Evolutionary conservation across 2,888 invertebrate genomes (phyloP).

Genomic region (Eilema depressum): DNA sequence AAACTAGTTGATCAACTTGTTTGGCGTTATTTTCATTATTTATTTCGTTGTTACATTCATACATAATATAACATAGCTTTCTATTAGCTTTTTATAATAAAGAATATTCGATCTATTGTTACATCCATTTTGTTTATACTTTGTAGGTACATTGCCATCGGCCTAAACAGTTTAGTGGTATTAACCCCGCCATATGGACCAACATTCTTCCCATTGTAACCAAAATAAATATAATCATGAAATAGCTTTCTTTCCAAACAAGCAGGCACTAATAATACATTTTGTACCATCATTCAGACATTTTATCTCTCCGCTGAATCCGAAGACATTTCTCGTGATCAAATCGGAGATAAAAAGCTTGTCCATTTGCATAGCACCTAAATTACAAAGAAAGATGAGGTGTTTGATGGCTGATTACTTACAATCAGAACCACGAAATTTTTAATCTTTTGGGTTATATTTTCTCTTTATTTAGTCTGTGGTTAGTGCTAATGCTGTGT

Average conservation of each 20-base stretch:
- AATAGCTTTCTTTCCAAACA: conserved; percentile 49
- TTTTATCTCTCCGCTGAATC: conserved; percentile 58
- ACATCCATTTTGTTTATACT: neutral
- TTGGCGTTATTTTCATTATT: neutral
- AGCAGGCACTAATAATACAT: conserved; percentile 49
- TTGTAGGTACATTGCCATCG: neutral
- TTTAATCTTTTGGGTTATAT: conserved; percentile 37
- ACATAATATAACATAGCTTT: neutral
- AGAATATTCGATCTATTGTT: neutral
- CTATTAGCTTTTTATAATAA: neutral
- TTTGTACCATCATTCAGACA: conserved; percentile 52
- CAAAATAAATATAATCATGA: conserved; percentile 45
- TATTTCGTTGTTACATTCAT: neutral
- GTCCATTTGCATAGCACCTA: conserved; percentile 61
- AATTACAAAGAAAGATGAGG: conserved; percentile 60
- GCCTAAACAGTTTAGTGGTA: conserved; percentile 9
- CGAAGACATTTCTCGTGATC: conserved; percentile 58
- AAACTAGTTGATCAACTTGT: neutral
- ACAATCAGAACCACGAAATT: conserved; percentile 42
- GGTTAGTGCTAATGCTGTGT: conserved; percentile 28
- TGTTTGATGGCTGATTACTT: conserved; percentile 57
- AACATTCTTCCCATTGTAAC: conserved; percentile 34
- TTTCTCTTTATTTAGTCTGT: conserved; percentile 23
- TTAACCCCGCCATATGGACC: conserved; percentile 20
- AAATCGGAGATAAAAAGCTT: conserved; percentile 55